phyloP scores from a whole-genome alignment of 2,797 vertebrate species.

The Heterohyrax brucei region DNA sequence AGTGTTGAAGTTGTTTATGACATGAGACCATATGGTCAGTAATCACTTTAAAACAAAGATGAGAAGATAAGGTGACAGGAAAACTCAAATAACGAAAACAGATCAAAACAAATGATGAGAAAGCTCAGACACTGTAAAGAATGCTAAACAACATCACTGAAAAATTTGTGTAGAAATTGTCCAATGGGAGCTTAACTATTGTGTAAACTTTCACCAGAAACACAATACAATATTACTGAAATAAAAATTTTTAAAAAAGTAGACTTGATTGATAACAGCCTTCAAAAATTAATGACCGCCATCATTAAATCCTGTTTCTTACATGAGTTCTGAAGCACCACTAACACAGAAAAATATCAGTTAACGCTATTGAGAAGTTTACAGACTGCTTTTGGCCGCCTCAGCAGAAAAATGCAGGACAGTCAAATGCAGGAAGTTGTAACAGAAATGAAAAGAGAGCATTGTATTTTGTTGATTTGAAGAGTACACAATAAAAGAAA shows the following conservation, averaged over 20 bases:
- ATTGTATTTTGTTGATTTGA: constrained; percentile 1
- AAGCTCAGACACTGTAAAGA: neutral
- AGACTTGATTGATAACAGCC: neutral
- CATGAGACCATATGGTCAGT: neutral
- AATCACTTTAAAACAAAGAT: neutral
- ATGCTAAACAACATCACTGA: neutral
- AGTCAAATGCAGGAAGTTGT: neutral
- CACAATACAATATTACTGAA: neutral
- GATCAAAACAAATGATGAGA: neutral
- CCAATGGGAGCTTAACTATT: neutral
- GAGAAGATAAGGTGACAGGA: neutral
- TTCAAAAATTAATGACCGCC: neutral
- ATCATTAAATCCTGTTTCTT: constrained; percentile 6
- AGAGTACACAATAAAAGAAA: constrained; percentile 29
- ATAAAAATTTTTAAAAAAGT: neutral
- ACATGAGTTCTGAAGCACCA: neutral
- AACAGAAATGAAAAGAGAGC: neutral
- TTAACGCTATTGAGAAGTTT: neutral
- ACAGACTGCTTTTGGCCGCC: neutral
- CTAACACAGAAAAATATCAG: neutral
- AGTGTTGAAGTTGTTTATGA: constrained; percentile 2
- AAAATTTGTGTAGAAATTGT: neutral
- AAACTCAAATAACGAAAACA: neutral
- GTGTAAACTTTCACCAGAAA: neutral
- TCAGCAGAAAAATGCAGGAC: neutral